These are phyloP conservation scores for Elaphurus davidianus DNA, from an alignment of 2,113 vertebrate species.

Conservation along the genomic window DNA sequence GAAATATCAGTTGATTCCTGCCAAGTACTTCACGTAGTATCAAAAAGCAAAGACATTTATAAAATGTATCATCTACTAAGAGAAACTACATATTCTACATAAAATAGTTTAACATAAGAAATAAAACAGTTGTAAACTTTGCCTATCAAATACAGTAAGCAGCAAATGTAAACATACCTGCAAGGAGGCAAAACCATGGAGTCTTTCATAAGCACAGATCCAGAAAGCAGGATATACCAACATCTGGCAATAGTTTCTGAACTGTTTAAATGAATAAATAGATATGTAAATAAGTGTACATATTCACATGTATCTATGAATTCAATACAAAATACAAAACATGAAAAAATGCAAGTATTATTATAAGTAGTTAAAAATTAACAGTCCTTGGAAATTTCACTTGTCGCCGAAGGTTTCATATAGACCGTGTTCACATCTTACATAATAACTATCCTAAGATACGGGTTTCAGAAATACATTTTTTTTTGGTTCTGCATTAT, in stretches of 20 bases:
- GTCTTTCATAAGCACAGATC: slow-evolving; percentile 96
- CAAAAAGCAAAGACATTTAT: background rate
- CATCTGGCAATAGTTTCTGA: slow-evolving; percentile 93
- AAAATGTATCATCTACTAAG: background rate
- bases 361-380: background rate
- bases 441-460: background rate
- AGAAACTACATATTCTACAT: background rate
- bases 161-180: slow-evolving; percentile 86
- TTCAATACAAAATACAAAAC: background rate
- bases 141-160: background rate
- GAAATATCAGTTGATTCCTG: background rate
- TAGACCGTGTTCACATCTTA: background rate
- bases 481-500: background rate
- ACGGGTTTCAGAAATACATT: background rate
- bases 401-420: background rate
- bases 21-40: background rate
- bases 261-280: slow-evolving; percentile 79
- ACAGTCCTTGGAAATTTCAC: background rate
- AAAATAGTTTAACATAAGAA: background rate
- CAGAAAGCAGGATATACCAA: slow-evolving; percentile 97
- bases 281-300: background rate
- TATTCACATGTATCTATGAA: background rate
- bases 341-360: background rate
- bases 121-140: background rate
- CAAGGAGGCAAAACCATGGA: slow-evolving; percentile 96